Evolutionary conservation across 1,140 invertebrate species (phyloP).

Genomic region (Caerostris darwini): DNA sequence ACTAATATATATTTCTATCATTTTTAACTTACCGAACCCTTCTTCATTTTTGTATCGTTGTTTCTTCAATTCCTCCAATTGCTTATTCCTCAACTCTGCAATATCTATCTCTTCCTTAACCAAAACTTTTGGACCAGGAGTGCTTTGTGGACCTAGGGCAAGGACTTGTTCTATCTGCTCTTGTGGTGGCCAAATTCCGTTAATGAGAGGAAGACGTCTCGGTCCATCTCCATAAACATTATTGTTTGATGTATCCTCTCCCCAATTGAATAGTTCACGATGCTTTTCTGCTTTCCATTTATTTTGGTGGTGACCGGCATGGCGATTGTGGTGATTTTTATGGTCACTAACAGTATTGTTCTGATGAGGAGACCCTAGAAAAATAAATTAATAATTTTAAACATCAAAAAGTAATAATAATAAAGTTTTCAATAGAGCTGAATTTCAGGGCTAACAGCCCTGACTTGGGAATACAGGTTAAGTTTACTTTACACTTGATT

Average conservation of each 20-base stretch:
- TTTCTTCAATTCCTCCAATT: slow-evolving; percentile 60
- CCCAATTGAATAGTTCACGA: slow-evolving; percentile 62
- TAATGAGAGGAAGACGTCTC: slow-evolving; percentile 71
- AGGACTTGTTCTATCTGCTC: slow-evolving; percentile 39
- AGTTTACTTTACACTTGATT: too few species aligned
- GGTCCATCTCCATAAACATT: slow-evolving; percentile 69
- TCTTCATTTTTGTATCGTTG: slow-evolving; percentile 1
- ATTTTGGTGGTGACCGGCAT: background rate
- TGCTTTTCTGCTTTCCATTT: slow-evolving; percentile 25
- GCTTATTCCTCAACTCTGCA: slow-evolving; percentile 67
- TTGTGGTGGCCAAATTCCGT: slow-evolving; percentile 69
- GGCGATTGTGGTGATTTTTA: background rate
- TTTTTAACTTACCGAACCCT: background rate
- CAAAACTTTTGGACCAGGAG: slow-evolving; percentile 41
- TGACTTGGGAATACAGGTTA: too few species aligned
- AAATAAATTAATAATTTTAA: background rate
- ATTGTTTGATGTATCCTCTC: background rate
- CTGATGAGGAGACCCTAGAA: background rate
- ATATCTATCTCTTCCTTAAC: slow-evolving; percentile 74
- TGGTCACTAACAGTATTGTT: background rate
- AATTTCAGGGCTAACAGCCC: background rate
- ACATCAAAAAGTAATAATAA: background rate
- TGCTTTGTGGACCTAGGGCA: slow-evolving; percentile 58
- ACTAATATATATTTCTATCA: background rate
- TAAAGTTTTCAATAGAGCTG: background rate